Base-by-base conservation (phyloP, 1,140 invertebrate species). In the Pogonognathellus flavescens region DNA sequence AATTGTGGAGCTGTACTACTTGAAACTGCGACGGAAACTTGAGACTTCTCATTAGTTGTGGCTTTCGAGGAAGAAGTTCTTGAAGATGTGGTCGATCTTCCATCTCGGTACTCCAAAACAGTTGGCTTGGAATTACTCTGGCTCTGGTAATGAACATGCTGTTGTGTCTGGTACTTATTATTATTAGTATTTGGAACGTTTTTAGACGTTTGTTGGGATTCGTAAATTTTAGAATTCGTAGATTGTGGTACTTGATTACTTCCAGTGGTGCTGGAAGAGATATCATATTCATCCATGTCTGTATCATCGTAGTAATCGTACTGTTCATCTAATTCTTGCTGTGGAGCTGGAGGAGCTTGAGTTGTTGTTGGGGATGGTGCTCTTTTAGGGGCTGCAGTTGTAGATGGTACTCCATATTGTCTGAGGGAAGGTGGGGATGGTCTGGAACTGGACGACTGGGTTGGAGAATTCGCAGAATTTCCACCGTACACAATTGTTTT, bases 221-320 rank as follows among this genome's bases (percentile, higher is more conserved):
- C 50, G 18, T 80, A 52, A 11, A 53, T 31, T 41, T 52, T 80
- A 5, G 80, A 57, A 76, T 50, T 76, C 2, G 41, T 70, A n/a
- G 18, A 25, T 57, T 70, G 82, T 22, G 50, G 31, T 80, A 82
- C 20, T 31, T 85, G 41, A 57, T 84, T 66, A n/a, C 70, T 62
- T 9, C 49, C 83, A 13, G 76, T 55, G 18, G 53, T 80, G 11
- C 80, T 84, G 1, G 83, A 72, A 80, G 83, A 72, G n/a, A 41
- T 41, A 16, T 57, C 72, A 86, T 72, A 82, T 16, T 41, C 31
- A 3, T 80, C 62, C 41, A 25, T 49, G 9, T 85, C 83, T 66
- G 85, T 70, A 18, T 87, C 86, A 76, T 88, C 84, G 25, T 86
- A 88, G 49, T 88, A 88, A 49, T 88, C 85, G 62, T 88, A 86